Conservation (phyloP, 2,888 invertebrate genomes). For the Pseudococcus longispinus region DNA sequence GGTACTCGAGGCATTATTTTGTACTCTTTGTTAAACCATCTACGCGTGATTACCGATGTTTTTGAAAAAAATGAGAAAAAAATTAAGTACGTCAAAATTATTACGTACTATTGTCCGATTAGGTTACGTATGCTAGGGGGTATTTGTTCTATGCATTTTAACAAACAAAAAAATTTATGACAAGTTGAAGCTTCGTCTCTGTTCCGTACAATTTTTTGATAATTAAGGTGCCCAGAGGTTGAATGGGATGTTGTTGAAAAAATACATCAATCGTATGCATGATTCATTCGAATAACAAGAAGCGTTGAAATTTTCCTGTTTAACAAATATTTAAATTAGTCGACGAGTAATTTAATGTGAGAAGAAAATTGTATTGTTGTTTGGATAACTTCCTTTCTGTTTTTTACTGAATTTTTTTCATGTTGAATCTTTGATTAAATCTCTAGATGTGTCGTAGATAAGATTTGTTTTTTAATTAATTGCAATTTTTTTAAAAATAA, state of each 20-base stretch:
- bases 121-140: neutral
- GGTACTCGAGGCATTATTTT: neutral
- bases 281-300: slow-evolving; percentile 11
- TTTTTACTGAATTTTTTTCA: too few relatives aligned
- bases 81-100: neutral
- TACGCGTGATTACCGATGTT: neutral
- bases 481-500: too few relatives aligned
- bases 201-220: neutral
- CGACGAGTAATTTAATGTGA: neutral
- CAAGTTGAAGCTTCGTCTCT: neutral
- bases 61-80: neutral
- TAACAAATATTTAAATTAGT: neutral
- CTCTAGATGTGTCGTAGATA: too few relatives aligned
- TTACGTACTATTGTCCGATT: neutral
- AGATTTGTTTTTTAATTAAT: too few relatives aligned
- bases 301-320: neutral
- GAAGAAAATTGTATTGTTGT: neutral
- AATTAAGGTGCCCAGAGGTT: neutral
- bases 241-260: neutral
- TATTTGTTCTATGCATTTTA: neutral
- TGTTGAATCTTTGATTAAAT: neutral
- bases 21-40: neutral
- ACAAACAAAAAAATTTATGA: neutral
- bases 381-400: too few relatives aligned
- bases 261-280: neutral